A percentile compares a stretch with the other conserved stretches of the same genome.
Conservation (phyloP, 2,797 vertebrate genomes). For the Acropternis orthonyx region DNA sequence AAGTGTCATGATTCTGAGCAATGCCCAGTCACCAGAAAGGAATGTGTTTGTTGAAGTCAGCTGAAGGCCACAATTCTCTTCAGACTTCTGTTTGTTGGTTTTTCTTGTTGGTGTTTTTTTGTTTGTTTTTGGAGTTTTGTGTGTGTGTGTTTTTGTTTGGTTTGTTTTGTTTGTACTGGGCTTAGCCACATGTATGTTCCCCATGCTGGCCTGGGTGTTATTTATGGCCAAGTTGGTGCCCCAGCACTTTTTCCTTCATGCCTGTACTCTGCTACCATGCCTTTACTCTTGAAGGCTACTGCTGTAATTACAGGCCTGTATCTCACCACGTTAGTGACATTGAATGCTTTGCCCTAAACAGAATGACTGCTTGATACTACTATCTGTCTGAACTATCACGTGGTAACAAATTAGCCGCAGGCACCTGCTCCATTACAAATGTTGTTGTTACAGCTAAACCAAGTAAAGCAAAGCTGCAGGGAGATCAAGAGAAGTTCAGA, state of each 20-base stretch:
- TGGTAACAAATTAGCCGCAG: not conserved
- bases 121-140: not conserved
- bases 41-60: not conserved
- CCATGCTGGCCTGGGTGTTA: not conserved
- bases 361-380: not conserved
- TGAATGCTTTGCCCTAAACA: not conserved
- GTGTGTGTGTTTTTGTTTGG: not conserved
- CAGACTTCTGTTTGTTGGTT: not conserved
- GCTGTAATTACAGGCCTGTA: not conserved
- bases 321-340: not conserved
- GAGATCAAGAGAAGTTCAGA: not conserved
- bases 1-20: not conserved
- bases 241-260: not conserved
- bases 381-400: not conserved
- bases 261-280: not conserved
- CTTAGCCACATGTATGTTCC: not conserved
- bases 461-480: not conserved
- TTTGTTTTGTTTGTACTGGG: not conserved
- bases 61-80: not conserved
- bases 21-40: not conserved
- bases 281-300: not conserved
- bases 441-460: not conserved
- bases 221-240: not conserved
- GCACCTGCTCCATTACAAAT: not conserved
- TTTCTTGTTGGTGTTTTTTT: not conserved